phyloP scores from a whole-genome alignment of 2,113 vertebrate species.

The Argyrosomus japonicus region DNA sequence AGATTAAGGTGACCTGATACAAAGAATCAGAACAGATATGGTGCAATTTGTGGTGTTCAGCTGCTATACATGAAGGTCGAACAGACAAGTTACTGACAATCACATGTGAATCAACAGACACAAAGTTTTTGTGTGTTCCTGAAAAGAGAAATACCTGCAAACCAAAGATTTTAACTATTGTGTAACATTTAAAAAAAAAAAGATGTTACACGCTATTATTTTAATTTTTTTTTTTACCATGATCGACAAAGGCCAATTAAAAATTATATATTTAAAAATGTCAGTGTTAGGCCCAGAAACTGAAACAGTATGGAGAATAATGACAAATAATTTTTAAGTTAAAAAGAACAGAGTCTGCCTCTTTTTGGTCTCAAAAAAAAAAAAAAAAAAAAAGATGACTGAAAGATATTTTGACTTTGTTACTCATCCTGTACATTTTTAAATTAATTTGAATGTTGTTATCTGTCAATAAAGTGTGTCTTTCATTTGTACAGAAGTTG shows the following conservation, averaged over 20 bases:
- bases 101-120: constrained; percentile 17
- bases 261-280: constrained; percentile 1
- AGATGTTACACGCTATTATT: background rate
- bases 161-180: constrained; percentile 61
- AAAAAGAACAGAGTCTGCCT: constrained; percentile 30
- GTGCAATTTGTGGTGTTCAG: constrained; percentile 50
- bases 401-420: constrained; percentile 46
- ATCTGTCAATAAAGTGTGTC: constrained; percentile 75
- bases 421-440: constrained; percentile 70
- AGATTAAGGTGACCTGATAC: constrained; percentile 2
- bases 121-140: constrained; percentile 16
- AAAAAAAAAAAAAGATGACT: constrained; percentile 15
- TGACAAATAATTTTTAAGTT: constrained; percentile 38
- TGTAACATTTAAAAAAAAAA: constrained; percentile 24
- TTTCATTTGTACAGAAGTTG: constrained; percentile 54
- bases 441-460: constrained; percentile 71
- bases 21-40: constrained; percentile 1
- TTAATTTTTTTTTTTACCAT: background rate
- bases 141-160: constrained; percentile 18
- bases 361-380: background rate
- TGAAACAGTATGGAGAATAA: constrained; percentile 28
- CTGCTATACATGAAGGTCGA: constrained; percentile 54
- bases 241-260: constrained; percentile 10
- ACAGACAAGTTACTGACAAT: constrained; percentile 41
- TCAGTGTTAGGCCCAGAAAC: constrained; percentile 45